Conservation (phyloP, 2,888 invertebrate genomes). For the Apodemia mormo region DNA sequence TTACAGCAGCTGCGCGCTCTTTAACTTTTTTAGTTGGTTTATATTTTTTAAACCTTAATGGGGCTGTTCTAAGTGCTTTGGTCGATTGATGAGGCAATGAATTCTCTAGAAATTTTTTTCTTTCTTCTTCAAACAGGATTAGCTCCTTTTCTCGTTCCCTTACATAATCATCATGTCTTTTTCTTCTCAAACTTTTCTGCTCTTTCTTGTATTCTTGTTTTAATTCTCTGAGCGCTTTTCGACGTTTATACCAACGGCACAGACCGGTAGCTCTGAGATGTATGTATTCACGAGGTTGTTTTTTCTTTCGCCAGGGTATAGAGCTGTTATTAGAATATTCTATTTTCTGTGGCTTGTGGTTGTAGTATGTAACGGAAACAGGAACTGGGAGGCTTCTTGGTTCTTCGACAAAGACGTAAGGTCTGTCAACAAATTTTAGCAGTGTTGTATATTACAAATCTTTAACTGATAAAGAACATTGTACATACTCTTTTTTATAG, state of each 20-base stretch:
- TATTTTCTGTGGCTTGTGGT: constrained; percentile 18
- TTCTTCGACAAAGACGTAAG: constrained; percentile 43
- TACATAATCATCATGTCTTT: constrained; percentile 31
- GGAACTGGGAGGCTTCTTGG: constrained; percentile 43
- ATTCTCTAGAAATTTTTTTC: constrained; percentile 9
- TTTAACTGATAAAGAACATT: no score
- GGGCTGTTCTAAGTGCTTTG: constrained; percentile 17
- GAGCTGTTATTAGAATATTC: constrained; percentile 24
- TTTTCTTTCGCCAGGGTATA: constrained; percentile 23
- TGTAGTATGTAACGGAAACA: constrained; percentile 42
- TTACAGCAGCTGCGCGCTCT: constrained; percentile 34
- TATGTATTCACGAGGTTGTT: constrained; percentile 4
- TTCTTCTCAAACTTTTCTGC: constrained; percentile 29
- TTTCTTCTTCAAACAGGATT: constrained; percentile 29
- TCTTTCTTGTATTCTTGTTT: constrained; percentile 32
- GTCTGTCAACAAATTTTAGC: constrained; percentile 42
- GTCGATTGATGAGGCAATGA: constrained; percentile 20
- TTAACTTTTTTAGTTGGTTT: constrained; percentile 26
- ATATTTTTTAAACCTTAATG: constrained; percentile 28
- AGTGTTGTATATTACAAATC: no score
- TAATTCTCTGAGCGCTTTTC: constrained; percentile 39
- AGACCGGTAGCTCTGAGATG: constrained; percentile 20
- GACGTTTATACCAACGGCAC: constrained; percentile 43
- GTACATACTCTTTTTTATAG: no score
- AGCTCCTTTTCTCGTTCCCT: constrained; percentile 32